phyloP scores from a whole-genome alignment of 2,113 vertebrate genomes.

The Dermatemys mawii region DNA sequence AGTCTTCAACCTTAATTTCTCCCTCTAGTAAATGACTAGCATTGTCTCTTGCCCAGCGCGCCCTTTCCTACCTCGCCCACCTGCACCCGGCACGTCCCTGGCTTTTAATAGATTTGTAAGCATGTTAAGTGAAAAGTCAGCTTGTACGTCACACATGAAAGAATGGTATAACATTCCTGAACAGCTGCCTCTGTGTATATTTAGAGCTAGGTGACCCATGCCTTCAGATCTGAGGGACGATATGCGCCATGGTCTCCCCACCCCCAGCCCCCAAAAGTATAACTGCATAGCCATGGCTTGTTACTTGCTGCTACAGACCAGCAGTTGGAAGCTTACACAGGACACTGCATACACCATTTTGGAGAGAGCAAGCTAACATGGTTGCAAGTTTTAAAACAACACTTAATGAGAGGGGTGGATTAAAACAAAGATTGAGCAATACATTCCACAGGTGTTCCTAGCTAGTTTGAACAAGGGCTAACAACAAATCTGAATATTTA shows the following conservation, averaged over 20 bases:
- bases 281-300: not conserved
- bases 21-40: not conserved
- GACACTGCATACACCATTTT: not conserved
- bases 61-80: not conserved
- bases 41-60: not conserved
- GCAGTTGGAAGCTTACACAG: not conserved
- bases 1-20: not conserved
- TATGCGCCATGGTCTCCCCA: not conserved
- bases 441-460: not conserved
- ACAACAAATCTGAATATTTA: not conserved
- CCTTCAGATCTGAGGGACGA: not conserved
- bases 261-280: not conserved
- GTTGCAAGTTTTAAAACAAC: not conserved
- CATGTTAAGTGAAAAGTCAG: not conserved
- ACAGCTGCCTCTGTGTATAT: not conserved
- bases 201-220: not conserved
- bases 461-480: not conserved
- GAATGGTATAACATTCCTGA: not conserved
- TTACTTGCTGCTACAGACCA: not conserved
- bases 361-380: not conserved
- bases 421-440: not conserved
- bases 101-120: not conserved
- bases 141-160: not conserved
- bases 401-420: not conserved
- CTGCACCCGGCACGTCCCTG: not conserved